Evolutionary conservation across 2,113 vertebrate genomes (phyloP), one percentile per base, ranked within the genome.

Genomic region (Typhlomys cinereus): DNA sequence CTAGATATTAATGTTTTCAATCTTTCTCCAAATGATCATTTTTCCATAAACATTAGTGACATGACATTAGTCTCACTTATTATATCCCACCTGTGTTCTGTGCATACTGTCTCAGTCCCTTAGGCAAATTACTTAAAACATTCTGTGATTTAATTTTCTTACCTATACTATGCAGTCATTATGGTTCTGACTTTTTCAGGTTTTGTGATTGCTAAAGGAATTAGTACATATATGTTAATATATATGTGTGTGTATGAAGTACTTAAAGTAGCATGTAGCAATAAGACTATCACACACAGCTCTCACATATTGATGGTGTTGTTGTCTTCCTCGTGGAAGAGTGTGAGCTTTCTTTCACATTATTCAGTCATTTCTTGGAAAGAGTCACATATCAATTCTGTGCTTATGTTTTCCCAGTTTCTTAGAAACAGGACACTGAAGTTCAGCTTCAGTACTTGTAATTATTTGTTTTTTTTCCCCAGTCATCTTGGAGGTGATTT

Each of bases 381-480:
- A 94, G 57, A 74, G 39, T 29, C 48, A 17, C 4, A 44, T 1
- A 0, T 29, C 36, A 29, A 39, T 74, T 88, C 23, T 57, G 44
- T 52, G 71, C 39, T 59, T 54, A 31, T 25, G 36, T 87, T 39
- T 70, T 90, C 41, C 46, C 52, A 67, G 2, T 52, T 71, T 92
- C 52, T 66, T 46, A 36, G 62, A 85, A 78, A 79, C 54, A 52
- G 20, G 64, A 80, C n/a, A n/a, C 69, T 91, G 21, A 89, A 91
- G 80, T 88, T 62, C 82, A 82, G 2, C 83, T 54, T 91, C 62
- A 64, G 48, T 66, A 27, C 36, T 67, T 46, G 67, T 59, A 69
- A 75, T 91, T 95, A 54, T 83, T 92, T 94, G 85, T 93, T 54
- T 85, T 94, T 95, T 69, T 57, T 74, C 50, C 48, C 48, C 44